A percentile compares a stretch with the other conserved stretches of the same genome.
Conservation (phyloP, 2,797 vertebrate genomes). For the Valencia hispanica region DNA sequence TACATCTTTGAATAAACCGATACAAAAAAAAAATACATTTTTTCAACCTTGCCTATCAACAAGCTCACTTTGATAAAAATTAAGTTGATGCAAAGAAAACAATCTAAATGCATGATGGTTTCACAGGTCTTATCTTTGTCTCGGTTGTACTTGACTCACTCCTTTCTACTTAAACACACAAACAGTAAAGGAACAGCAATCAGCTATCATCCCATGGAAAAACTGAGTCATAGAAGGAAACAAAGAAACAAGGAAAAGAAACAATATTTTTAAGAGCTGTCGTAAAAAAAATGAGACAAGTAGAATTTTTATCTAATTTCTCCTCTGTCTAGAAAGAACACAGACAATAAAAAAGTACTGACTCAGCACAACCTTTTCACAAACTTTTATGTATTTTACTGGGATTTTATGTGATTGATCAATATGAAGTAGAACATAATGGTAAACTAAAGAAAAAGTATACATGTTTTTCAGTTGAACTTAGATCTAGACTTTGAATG, state of each 20-base stretch:
- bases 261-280: background rate
- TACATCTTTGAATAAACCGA: too few relatives aligned
- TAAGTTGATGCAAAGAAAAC: background rate
- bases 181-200: conserved; percentile 42
- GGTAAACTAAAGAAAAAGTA: background rate
- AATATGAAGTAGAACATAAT: background rate
- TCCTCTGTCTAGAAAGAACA: background rate
- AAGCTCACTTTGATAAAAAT: background rate
- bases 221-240: conserved; percentile 47
- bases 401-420: background rate
- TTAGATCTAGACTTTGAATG: background rate
- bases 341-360: background rate
- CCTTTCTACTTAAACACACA: background rate
- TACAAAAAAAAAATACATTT: too few relatives aligned
- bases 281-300: background rate
- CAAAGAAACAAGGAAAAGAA: conserved; percentile 17
- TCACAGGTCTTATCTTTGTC: background rate
- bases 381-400: background rate
- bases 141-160: background rate
- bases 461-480: background rate
- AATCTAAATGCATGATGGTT: background rate
- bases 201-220: conserved; percentile 51
- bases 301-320: background rate
- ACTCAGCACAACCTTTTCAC: background rate
- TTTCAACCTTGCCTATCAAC: background rate